Percentiles rank a stretch among this genome's conserved stretches.
Conservation (phyloP, 2,113 vertebrate species). For the Thoracochromis brauschi region DNA sequence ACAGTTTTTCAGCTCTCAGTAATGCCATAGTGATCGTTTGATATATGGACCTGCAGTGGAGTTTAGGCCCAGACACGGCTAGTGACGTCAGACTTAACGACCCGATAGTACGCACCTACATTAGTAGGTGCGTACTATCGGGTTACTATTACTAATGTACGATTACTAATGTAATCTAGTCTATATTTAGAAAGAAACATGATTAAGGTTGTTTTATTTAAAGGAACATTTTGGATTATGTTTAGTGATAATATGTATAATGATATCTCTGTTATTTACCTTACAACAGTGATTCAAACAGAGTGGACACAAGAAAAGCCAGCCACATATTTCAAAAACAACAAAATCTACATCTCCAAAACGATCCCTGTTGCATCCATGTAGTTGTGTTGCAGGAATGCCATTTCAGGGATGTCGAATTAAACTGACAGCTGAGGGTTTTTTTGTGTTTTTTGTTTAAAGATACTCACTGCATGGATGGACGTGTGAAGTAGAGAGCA, state of each 20-base stretch:
- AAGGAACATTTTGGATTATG: not conserved
- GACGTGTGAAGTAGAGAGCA: not conserved
- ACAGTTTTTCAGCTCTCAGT: no score
- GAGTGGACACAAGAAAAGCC: not conserved
- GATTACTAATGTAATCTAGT: not conserved
- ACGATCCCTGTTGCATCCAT: not conserved
- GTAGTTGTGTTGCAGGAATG: not conserved
- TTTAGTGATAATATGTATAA: not conserved
- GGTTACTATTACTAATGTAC: no score
- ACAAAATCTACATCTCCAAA: not conserved
- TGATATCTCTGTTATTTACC: not conserved
- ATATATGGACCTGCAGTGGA: no score
- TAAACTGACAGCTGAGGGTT: not conserved
- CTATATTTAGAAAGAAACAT: not conserved
- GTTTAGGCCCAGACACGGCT: no score
- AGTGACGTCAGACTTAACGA: no score
- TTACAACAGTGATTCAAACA: not conserved
- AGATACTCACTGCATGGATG: constrained; percentile 6
- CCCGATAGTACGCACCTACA: not conserved
- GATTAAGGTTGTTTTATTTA: not conserved
- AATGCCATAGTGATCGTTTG: no score
- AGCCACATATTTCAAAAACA: not conserved
- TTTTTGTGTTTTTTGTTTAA: not conserved
- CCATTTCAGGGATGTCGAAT: not conserved
- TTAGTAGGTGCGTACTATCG: no score